phyloP scores from a whole-genome alignment of 2,797 vertebrate genomes.

The Gouania willdenowi region DNA sequence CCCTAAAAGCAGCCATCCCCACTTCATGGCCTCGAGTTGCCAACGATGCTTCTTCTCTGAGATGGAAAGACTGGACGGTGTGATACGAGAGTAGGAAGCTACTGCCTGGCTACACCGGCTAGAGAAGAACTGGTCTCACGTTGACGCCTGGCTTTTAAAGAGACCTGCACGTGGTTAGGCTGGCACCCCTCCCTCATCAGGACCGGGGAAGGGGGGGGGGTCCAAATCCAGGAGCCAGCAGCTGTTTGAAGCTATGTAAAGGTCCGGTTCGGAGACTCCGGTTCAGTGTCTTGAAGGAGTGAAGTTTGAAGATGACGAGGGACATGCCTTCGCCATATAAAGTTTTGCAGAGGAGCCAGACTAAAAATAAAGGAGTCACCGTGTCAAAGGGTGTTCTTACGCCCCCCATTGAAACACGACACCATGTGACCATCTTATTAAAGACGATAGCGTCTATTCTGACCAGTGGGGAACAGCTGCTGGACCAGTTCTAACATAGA shows the following conservation, averaged over 20 bases:
- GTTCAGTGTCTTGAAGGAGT: slow-evolving; percentile 39
- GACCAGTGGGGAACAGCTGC: no score
- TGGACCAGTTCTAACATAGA: no score
- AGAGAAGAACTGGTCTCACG: slow-evolving; percentile 67
- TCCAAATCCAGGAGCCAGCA: slow-evolving; percentile 15
- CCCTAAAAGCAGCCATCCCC: slow-evolving; percentile 67
- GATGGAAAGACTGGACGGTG: slow-evolving; percentile 16
- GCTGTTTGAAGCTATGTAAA: slow-evolving; percentile 56
- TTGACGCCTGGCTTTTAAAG: slow-evolving; percentile 53
- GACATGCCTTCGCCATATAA: slow-evolving; percentile 75
- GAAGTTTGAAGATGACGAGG: slow-evolving; percentile 33
- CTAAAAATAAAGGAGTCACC: slow-evolving; percentile 82
- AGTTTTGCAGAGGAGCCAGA: slow-evolving; percentile 61
- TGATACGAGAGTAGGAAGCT: neutral
- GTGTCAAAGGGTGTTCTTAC: no score
- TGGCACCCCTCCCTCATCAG: slow-evolving; percentile 39
- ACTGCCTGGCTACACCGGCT: slow-evolving; percentile 51
- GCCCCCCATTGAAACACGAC: no score
- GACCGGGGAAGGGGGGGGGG: slow-evolving; percentile 10
- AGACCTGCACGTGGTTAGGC: slow-evolving; percentile 35
- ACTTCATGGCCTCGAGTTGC: slow-evolving; percentile 66
- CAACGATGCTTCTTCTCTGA: slow-evolving; percentile 30
- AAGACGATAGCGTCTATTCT: no score
- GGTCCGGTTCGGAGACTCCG: slow-evolving; percentile 13
- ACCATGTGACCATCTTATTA: no score